Base-by-base conservation (phyloP, 2,113 vertebrate species). In the Oxyruncus cristatus region DNA sequence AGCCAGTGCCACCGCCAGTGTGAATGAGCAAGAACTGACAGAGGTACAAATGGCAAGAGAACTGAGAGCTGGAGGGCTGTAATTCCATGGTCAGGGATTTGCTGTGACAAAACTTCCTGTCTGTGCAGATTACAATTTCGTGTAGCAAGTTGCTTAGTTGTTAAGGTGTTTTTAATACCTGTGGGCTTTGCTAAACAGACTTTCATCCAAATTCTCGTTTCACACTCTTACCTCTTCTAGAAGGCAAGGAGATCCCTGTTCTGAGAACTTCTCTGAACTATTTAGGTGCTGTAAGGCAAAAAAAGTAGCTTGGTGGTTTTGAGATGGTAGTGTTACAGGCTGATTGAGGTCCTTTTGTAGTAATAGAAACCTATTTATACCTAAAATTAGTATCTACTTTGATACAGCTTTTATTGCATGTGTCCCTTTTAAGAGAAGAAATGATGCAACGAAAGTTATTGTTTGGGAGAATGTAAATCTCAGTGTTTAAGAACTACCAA, bases 21-120 rank as follows among this genome's bases (percentile, higher is more conserved):
- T 97, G 93, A 98, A 39, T 11, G 98, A 98, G 85, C 97, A 92
- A 33, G 98, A 98, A 5, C 86, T 98, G 92, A 91, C 97, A 71
- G 97, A 98, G 98, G 98, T 98, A 98, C 11, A 96, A 50, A 53
- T 42, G 59, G 59, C 22, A 61, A 12, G 55, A 44, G 35, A 71
- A 15, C 55, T 50, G 52, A 79, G 84, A 93, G 58, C 32, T 30
- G 39, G 13, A 71, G 59, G 46, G 26, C 44, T 70, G 28, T 30
- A 20, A 35, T 55, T 70, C 46, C 7, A 1, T n/a, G 35, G 35
- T 28, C 37, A 41, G 21, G 39, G 49, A 23, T 62, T 76, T 73
- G 13, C 63, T 55, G 55, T 81, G 76, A 46, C 37, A 47, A 11
- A 91, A 15, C 46, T 41, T 88, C 26, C 5, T 35, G 1, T 13